phyloP scores from a whole-genome alignment of 2,113 vertebrate genomes.

The Ascaphus truei region DNA sequence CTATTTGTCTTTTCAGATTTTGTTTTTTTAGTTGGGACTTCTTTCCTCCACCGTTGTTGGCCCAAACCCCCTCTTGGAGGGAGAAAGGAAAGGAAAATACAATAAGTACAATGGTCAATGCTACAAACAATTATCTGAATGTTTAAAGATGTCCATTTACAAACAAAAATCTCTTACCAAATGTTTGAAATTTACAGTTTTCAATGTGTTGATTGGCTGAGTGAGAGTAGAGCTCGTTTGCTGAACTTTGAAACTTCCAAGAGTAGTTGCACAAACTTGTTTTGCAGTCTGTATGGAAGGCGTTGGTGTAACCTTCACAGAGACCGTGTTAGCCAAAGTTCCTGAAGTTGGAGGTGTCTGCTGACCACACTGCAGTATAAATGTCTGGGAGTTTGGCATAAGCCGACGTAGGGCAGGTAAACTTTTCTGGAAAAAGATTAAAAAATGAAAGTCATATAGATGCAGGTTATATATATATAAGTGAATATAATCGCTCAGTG shows the following conservation, averaged over 20 bases:
- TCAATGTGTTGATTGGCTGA: constrained; percentile 40
- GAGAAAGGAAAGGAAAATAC: too few relatives aligned
- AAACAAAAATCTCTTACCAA: constrained; percentile 60
- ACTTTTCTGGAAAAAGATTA: constrained; percentile 73
- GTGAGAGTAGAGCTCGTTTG: constrained; percentile 40
- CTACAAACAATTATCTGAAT: too few relatives aligned
- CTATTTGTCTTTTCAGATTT: too few relatives aligned
- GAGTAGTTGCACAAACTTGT: constrained; percentile 32
- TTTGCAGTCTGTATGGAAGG: constrained; percentile 39
- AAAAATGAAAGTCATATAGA: background rate
- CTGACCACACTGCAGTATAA: constrained; percentile 82
- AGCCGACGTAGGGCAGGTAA: constrained; percentile 80
- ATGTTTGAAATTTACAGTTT: constrained; percentile 58
- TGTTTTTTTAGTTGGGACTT: too few relatives aligned
- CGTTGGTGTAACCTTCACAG: constrained; percentile 20
- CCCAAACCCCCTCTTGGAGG: too few relatives aligned
- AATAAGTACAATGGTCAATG: too few relatives aligned
- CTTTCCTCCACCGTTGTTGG: too few relatives aligned
- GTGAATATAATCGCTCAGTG: too few relatives aligned
- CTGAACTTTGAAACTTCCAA: constrained; percentile 50
- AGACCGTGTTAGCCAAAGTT: constrained; percentile 16
- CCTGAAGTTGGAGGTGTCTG: constrained; percentile 48
- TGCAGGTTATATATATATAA: too few relatives aligned
- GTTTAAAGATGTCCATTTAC: too few relatives aligned
- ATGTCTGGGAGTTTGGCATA: constrained; percentile 78